Evolutionary conservation across 2,888 invertebrate genomes (phyloP).

Genomic region (Hecatera dysodea): DNA sequence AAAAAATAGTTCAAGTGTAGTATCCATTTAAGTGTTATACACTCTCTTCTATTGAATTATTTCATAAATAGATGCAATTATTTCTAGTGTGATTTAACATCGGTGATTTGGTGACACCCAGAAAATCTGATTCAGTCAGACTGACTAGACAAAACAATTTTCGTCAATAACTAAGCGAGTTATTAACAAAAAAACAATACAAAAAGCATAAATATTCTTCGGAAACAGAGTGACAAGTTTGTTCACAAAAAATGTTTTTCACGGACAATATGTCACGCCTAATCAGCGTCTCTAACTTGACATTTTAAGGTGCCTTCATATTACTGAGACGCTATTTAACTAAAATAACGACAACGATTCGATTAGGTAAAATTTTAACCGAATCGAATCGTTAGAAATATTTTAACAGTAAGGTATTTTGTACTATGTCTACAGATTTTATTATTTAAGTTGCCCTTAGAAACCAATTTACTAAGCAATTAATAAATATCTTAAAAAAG

Average conservation of each 20-base stretch:
- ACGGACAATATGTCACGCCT: conserved; percentile 27
- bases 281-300: background rate
- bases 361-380: no score
- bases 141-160: background rate
- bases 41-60: background rate
- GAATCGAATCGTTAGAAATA: background rate
- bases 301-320: conserved; percentile 12
- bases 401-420: background rate
- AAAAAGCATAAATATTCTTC: conserved; percentile 8
- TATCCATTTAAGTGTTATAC: background rate
- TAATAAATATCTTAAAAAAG: background rate
- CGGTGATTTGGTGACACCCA: no score
- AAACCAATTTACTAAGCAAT: background rate
- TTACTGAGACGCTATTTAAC: conserved; percentile 2
- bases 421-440: no score
- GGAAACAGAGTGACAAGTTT: background rate
- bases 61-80: no score
- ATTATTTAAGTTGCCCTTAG: no score
- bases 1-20: background rate
- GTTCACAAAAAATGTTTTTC: conserved; percentile 9
- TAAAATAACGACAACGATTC: no score
- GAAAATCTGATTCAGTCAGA: background rate
- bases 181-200: background rate
- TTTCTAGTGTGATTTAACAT: no score
- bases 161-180: background rate